Evolutionary conservation across 1,140 invertebrate genomes (phyloP), one percentile per base, ranked within the genome.

Genomic region (Hylaeus volcanicus): DNA sequence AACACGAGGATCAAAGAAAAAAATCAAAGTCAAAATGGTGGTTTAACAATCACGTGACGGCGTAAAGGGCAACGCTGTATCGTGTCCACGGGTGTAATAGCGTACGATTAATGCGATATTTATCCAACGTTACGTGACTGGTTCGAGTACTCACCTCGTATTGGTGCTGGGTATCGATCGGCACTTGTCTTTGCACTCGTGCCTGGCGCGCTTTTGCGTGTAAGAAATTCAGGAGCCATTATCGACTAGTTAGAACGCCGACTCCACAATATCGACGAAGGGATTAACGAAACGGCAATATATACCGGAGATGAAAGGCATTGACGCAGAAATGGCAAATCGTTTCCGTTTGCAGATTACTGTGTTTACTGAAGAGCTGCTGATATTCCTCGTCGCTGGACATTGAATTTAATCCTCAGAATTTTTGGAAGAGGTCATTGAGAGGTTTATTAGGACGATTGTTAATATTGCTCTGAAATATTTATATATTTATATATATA

Each of bases 61-160:
- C 58, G 74, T 66, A 56, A 68, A 71, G 43, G 37, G 69, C 55
- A 11, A 1, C 45, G 64, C 26, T 39, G 56, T 79, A 81, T 84
- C 73, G 68, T 56, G 74, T 72, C 48, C 58, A 73, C 4, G 12
- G 39, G 15, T 43, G 45, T 82, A 82, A 82, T 58, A 37, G 56
- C 61, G 56, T 61, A 58, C 63, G 76, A 85, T 85, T 85, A 86
- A 85, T 85, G 55, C 65, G 55, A 79, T 83, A 81, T 81, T 70
- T 81, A 84, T 81, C 68, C 68, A n/a, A 61, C 51, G 70, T 79
- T 65, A 65, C 77, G 53, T 74, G 71, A 79, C 77, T 51, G 5
- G 37, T 51, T 45, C 11, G 11, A 43, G 72, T n/a, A n/a, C 15
- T n/a, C 5, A 1, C 3, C 12, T 39, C 41, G 26, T 43, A 41